Evolutionary conservation across 2,113 vertebrate genomes (phyloP), one percentile per base, ranked within the genome.

Genomic region (Sylvilagus bachmani): DNA sequence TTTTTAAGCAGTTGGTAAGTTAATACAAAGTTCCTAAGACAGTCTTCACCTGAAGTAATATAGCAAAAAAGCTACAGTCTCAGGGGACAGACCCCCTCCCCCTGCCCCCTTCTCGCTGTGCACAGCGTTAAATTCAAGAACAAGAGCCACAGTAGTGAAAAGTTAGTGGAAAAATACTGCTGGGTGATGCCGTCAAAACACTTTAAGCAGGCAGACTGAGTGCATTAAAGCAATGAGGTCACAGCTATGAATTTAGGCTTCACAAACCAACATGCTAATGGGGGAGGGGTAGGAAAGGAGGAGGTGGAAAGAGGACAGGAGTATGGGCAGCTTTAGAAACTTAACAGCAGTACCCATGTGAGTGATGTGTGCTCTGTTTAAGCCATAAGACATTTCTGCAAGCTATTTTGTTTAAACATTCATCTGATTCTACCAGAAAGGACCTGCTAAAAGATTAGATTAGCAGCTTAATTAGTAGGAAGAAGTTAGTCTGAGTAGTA

Each of bases 371-470:
- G 36, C 24, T 82, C 61, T 36, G 8, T 70, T 70, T 27, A 33
- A 3, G 69, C 84, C 44, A 93, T 19, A 71, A 49, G 53, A 71
- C 3, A 93, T 55, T 51, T 90, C n/a, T 88, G 53, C 36, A 88
- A 71, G 33, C 24, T 66, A 58, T 73, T 78, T 71, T 88, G 10
- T 58, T 71, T 44, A 36, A 62, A 55, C 29, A 31, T 53, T 70
- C 70, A 21, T 21, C 61, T 67, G 38, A 81, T 51, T 86, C 24
- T 80, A 67, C 58, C 64, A 78, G 31, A 85, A 94, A 89, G 61
- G 14, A 51, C 61, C 8, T 86, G 80, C 9, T 78, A 27, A 89
- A 82, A 89, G 84, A 44, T 44, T 44, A 44, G 33, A 82, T 85
- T n/a, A 90, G 4, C 49, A 85, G 82, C 19, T 77, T 90, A 77